phyloP scores from a whole-genome alignment of 2,888 invertebrate genomes.

The Heliconius hortense region DNA sequence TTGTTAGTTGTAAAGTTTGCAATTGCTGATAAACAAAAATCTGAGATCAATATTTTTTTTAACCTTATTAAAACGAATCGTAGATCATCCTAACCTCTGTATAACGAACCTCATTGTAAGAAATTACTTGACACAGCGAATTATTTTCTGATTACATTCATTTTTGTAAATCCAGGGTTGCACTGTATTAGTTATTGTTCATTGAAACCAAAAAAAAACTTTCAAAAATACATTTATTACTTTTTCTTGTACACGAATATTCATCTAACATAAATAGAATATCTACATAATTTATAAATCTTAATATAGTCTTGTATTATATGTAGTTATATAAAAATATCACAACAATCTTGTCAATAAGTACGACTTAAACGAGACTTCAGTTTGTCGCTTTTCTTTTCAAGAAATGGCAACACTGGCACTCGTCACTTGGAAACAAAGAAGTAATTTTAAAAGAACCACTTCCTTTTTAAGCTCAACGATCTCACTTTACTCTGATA shows the following conservation, averaged over 20 bases:
- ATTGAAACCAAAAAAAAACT: neutral
- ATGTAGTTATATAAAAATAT: conserved; percentile 15
- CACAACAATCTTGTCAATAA: conserved; percentile 26
- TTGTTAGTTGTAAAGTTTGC: too few species aligned
- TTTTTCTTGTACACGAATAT: neutral
- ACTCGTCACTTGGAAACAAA: neutral
- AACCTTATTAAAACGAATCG: too few species aligned
- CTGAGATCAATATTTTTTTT: too few species aligned
- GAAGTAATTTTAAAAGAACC: conserved; percentile 33
- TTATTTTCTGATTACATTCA: too few species aligned
- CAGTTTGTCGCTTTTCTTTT: neutral
- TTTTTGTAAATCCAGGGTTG: too few species aligned
- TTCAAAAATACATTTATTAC: conserved; percentile 4
- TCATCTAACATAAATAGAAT: conserved; percentile 4
- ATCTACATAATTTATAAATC: neutral
- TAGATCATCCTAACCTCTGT: too few species aligned
- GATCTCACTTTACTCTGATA: conserved; percentile 62
- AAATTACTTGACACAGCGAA: too few species aligned
- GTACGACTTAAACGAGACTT: neutral
- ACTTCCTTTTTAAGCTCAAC: conserved; percentile 48
- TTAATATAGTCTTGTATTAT: neutral
- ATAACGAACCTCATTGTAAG: too few species aligned
- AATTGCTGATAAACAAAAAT: too few species aligned
- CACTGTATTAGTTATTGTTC: too few species aligned
- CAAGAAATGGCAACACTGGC: neutral